These are phyloP conservation scores for Pteropus alecto DNA, from an alignment of 2,113 vertebrate species.

Conservation along the genomic window DNA sequence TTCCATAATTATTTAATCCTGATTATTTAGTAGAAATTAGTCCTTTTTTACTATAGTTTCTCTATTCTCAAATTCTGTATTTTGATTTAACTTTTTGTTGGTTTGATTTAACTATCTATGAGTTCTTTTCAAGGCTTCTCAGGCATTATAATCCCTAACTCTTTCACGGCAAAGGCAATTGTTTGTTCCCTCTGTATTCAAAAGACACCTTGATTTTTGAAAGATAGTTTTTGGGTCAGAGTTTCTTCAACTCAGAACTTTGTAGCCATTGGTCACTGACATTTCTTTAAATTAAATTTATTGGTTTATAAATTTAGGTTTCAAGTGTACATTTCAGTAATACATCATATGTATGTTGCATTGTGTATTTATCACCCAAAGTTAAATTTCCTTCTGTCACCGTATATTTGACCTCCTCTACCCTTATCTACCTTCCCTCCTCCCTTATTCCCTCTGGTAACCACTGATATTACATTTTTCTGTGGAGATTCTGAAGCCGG, in stretches of 20 bases:
- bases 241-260: slow-evolving; percentile 29
- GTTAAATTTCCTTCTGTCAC: too few species aligned
- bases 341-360: too few species aligned
- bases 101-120: neutral
- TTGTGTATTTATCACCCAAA: too few species aligned
- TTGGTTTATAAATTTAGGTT: too few species aligned
- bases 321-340: too few species aligned
- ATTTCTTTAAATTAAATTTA: too few species aligned
- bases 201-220: neutral
- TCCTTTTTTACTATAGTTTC: neutral
- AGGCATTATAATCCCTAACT: neutral
- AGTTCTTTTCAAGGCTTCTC: neutral
- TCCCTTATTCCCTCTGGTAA: too few species aligned
- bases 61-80: neutral
- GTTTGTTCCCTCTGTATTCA: neutral
- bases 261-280: neutral
- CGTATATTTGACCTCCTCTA: too few species aligned
- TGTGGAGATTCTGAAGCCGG: neutral
- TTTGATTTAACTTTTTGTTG: neutral
- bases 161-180: neutral
- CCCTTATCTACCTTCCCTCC: too few species aligned
- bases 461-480: neutral
- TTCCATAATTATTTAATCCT: neutral
- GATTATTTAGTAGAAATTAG: neutral
- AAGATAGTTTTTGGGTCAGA: neutral